phyloP scores from a whole-genome alignment of 2,113 vertebrate species.

The Carollia perspicillata region DNA sequence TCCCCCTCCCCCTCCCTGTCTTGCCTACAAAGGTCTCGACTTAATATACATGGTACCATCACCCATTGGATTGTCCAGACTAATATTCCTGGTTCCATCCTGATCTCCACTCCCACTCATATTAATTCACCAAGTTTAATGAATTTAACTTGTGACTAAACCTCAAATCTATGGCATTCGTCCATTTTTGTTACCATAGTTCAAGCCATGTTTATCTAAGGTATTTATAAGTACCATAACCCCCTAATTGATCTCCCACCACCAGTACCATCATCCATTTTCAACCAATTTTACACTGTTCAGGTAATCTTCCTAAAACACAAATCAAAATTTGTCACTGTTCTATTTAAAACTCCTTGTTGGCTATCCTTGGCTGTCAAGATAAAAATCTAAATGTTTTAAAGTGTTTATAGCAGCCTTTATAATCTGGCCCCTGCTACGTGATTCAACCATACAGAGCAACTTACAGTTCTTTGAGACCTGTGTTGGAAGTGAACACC shows the following conservation, averaged over 20 bases:
- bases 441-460: background rate
- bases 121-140: background rate
- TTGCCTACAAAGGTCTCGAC: background rate
- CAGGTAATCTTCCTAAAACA: background rate
- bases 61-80: background rate
- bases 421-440: background rate
- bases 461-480: background rate
- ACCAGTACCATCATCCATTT: background rate
- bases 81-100: background rate
- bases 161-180: background rate
- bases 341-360: background rate
- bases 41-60: background rate
- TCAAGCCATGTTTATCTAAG: background rate
- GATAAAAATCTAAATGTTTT: slow-evolving; percentile 2
- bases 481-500: background rate
- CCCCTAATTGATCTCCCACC: background rate
- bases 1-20: background rate
- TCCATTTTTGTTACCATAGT: background rate
- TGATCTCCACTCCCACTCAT: background rate
- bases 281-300: background rate
- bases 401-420: background rate
- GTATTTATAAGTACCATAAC: background rate
- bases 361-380: background rate
- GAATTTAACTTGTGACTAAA: slow-evolving; percentile 1
- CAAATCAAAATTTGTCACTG: background rate